Evolutionary conservation across 2,797 vertebrate species (phyloP), one percentile per base, ranked within the genome.

Genomic region (Tapirus indicus): DNA sequence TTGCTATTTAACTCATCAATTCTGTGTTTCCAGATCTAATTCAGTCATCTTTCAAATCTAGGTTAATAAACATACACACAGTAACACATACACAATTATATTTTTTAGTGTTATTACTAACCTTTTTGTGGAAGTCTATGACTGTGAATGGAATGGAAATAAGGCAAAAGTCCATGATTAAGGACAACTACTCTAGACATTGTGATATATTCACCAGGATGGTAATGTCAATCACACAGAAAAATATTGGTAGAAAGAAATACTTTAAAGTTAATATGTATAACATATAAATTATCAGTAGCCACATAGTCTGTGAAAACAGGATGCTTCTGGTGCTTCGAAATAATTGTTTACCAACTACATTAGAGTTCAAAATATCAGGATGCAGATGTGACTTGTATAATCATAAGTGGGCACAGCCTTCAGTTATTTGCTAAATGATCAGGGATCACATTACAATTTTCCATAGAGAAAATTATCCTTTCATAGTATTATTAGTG

Each of bases 281-380:
- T 89, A 95, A 27, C 12, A 41, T 64, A 64, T 44, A 74, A 74
- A 78, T 95, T 93, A 44, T 18, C 72, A 88, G 20, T 20, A 95
- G 64, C 20, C 58, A 80, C 88, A 60, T 78, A 89, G 97, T 95
- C 71, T 0, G 79, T 64, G 44, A 98, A 91, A 86, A 75, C 7
- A 95, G 93, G 80, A 47, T 95, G 85, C 35, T 74, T 20, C 0
- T 29, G 54, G 64, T 84, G 29, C 83, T 96, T 95, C 84, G 0
- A 84, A 97, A 82, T 88, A 92, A 94, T 92, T 96, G 54, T 93
- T 97, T 97, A 91, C 84, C 84, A 93, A 94, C 60, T 92, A 69
- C 62, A 96, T 27, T 78, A 71, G 78, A 95, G 96, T 5, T 78
- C 44, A 89, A 94, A 96, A 95, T 93, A 64, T 85, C 32, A 7